Evolutionary conservation across 2,888 invertebrate species (phyloP).

Genomic region (Cheiracanthium punctorium): DNA sequence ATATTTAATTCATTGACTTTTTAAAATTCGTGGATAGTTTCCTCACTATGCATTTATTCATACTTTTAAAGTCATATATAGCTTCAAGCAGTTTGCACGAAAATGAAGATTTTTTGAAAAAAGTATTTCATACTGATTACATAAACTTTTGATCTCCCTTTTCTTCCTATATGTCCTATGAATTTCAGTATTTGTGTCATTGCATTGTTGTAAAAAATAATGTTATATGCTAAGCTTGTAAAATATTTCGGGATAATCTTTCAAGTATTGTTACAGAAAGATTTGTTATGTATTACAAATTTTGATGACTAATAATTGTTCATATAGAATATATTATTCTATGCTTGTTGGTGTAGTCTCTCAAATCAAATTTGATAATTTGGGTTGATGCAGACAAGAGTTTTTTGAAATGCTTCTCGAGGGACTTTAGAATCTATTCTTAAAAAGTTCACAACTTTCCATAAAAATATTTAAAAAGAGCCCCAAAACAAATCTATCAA

Average conservation of each 20-base stretch:
- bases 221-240: neutral
- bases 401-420: too few species aligned
- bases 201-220: neutral
- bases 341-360: neutral
- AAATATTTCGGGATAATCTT: neutral
- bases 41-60: neutral
- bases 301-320: neutral
- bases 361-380: neutral
- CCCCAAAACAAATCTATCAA: too few species aligned
- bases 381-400: neutral
- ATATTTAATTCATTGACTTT: neutral
- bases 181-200: neutral
- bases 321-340: neutral
- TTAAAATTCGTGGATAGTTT: neutral
- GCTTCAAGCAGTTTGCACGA: neutral
- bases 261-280: neutral
- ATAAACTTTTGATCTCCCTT: neutral
- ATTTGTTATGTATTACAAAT: neutral
- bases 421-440: too few species aligned
- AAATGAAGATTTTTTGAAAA: neutral
- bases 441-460: too few species aligned
- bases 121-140: neutral
- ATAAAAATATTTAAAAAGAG: too few species aligned
- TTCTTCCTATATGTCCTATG: neutral
- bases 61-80: neutral